Percentiles rank a stretch among this genome's conserved stretches.
phyloP scores from a whole-genome alignment of 2,113 vertebrate species.

The Barnardius zonarius region DNA sequence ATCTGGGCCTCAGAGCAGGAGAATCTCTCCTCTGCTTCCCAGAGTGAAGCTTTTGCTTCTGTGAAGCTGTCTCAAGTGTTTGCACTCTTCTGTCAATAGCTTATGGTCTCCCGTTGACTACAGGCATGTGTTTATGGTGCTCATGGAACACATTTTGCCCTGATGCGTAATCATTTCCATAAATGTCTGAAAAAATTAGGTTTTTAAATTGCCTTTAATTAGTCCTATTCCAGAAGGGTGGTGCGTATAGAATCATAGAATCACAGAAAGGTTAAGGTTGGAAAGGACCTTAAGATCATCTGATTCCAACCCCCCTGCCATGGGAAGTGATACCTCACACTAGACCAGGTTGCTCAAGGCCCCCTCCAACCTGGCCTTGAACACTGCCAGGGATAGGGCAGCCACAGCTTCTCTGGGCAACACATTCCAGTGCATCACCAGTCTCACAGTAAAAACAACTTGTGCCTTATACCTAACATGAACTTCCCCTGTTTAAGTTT shows the following conservation, averaged over 20 bases:
- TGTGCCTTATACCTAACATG: neutral
- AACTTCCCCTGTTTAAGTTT: too few relatives aligned
- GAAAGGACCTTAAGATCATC: neutral
- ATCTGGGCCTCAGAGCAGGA: neutral
- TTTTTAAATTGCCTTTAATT: neutral
- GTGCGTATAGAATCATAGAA: neutral
- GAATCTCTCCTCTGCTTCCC: neutral
- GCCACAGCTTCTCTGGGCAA: neutral
- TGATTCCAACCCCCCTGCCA: neutral
- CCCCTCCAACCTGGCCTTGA: neutral
- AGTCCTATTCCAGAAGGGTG: neutral
- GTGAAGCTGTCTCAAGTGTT: neutral
- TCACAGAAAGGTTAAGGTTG: neutral
- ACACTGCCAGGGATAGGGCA: neutral
- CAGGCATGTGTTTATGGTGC: neutral
- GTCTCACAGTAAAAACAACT: neutral
- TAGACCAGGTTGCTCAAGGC: neutral
- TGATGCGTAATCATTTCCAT: neutral
- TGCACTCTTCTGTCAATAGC: neutral
- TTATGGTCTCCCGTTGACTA: neutral
- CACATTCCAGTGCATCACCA: neutral
- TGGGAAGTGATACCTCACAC: neutral
- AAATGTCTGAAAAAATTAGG: neutral
- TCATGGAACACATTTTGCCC: neutral
- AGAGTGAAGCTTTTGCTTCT: neutral